Evolutionary conservation across 2,797 vertebrate genomes (phyloP), one percentile per base, ranked within the genome.

Genomic region (Leptoclinus maculatus): DNA sequence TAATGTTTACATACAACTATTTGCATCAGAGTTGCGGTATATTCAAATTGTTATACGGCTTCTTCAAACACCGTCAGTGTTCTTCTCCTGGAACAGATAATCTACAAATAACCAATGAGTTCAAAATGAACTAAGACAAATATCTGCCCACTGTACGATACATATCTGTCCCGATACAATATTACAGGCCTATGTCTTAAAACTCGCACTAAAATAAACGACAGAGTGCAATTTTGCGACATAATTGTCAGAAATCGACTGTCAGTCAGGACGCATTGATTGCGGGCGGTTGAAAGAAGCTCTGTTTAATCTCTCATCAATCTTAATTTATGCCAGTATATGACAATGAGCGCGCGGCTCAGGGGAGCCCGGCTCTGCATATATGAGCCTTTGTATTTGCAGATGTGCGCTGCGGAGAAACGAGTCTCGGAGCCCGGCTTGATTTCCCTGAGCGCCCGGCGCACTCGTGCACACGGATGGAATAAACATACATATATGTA

Each of bases 291-390:
- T 89, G 95, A 94, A 92, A 89, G 94, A 93, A 94, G 94, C 81
- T 83, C 82, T 94, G 95, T 95, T 98, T 97, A 97, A 98, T 98
- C 96, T 96, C 93, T 32, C 97, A 99, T 99, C 97, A 96, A 97
- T 99, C 97, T 98, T 97, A 96, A 99, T 99, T 96, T 96, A 96
- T 97, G 97, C 96, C 97, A 96, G 90, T 83, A 95, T 96, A 95
- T 96, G 96, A 99, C 97, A 99, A 98, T 96, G 94, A 96, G 92
- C 93, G 91, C 91, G 92, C 65, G 84, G 95, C 97, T 96, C 96
- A 88, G 91, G 89, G 88, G 96, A 96, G 94, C 94, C 94, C 95
- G 75, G 95, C 87, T 96, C 95, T 67, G 95, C 96, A 89, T 94
- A 91, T 2, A 94, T 95, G 95, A 83, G 74, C n/a, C 91, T 53